Evolutionary conservation across 2,888 invertebrate species (phyloP), one percentile per base, ranked within the genome.

Genomic region (Margaritifera margaritifera): DNA sequence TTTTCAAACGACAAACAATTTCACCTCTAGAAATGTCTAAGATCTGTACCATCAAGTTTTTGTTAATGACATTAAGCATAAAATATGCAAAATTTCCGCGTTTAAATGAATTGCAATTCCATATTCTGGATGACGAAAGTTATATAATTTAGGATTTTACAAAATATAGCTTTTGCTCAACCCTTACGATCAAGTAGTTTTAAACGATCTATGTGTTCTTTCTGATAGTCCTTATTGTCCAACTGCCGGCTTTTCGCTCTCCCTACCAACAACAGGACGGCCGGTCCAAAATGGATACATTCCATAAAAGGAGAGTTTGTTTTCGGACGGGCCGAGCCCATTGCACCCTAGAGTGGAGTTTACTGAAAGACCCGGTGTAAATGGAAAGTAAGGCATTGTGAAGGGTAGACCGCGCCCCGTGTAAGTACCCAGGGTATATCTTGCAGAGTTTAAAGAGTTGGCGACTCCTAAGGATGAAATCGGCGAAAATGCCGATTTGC

Each of bases 401-500:
- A 85, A 72, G 15, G 86, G 79, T 22, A 86, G 77, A 22, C 82
- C 77, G 31, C 84, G 73, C 8, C 80, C 74, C n/a, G 78, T 75
- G 20, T 77, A 71, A 4, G 79, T 68, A 19, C 79, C 80, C 72
- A 80, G 80, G 2, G 83, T 77, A 69, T 84, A 82, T 27, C 84
- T 68, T 62, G 84, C 75, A 25, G 84, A 79, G 75, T 79, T 81
- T 52, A 82, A 68, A 50, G 72, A 67, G 22, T 81, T 80, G 4
- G 79, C 79, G 24, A 72, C 78, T 19, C 80, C 77, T 61, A 80
- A 75, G 27, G 79, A 70, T 22, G 80, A 80, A 74, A 88, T 86
- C 0, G 87, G 87, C 27, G 87, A 86, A 80, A 88, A 88, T 68
- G 88, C 88, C 51, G 88, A 88, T 74, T 87, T 86, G 62, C 76